Evolutionary conservation across 2,113 vertebrate genomes (phyloP).

Genomic region (Campylomormyrus numenius): DNA sequence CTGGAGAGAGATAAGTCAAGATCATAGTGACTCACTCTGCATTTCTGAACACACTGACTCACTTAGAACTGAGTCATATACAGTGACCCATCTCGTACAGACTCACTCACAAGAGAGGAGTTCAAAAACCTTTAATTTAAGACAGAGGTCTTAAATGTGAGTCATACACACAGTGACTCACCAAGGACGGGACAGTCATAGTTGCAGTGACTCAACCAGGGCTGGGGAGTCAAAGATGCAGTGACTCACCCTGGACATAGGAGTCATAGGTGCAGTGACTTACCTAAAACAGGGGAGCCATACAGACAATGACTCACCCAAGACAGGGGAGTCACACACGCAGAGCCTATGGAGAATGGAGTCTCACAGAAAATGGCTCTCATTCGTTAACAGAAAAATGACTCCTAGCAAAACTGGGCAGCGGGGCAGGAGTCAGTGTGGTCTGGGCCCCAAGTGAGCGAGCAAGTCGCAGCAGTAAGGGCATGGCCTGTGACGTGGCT

Average conservation of each 20-base stretch:
- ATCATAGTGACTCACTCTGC: neutral
- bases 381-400: neutral
- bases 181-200: neutral
- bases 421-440: neutral
- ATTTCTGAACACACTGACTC: neutral
- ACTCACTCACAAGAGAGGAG: neutral
- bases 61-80: neutral
- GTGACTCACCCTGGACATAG: neutral
- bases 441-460: neutral
- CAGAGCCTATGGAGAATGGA: neutral
- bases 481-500: neutral
- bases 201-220: neutral
- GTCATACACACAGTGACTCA: neutral
- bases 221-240: neutral
- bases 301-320: neutral
- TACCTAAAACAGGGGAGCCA: neutral
- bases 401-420: neutral
- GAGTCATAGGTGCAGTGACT: neutral
- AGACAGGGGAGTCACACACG: neutral
- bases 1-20: neutral
- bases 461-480: neutral
- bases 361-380: neutral
- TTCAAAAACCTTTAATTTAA: neutral
- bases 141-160: neutral
- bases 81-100: neutral